These are phyloP conservation scores for Iguana delicatissima DNA, from an alignment of 2,797 vertebrate genomes.

Conservation along the genomic window DNA sequence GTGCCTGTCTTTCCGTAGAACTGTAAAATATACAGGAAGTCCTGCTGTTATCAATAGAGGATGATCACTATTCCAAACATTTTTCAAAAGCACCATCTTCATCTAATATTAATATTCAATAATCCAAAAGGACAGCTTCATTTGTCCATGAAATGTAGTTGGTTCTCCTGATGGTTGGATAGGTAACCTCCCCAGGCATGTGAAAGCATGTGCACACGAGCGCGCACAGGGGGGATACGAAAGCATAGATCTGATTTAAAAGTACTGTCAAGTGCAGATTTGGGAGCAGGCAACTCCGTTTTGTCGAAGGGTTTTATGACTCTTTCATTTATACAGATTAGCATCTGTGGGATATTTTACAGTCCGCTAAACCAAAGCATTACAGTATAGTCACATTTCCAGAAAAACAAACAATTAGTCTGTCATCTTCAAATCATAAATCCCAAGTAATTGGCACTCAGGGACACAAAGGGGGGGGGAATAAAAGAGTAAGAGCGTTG, in stretches of 20 bases:
- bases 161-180: not conserved
- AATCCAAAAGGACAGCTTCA: not conserved
- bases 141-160: conserved; percentile 10
- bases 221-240: not conserved
- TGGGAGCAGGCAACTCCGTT: not conserved
- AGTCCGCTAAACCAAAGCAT: conserved; percentile 12
- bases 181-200: not conserved
- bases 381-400: not conserved
- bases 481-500: not conserved
- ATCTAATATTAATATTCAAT: not conserved
- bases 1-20: not conserved
- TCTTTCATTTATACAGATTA: conserved; percentile 30
- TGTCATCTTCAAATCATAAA: conserved; percentile 32
- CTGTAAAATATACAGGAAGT: too few species aligned
- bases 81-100: not conserved
- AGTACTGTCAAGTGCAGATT: conserved; percentile 2
- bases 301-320: conserved; percentile 3
- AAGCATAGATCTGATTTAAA: conserved; percentile 6
- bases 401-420: conserved; percentile 30
- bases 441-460: conserved; percentile 23
- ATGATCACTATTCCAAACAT: not conserved
- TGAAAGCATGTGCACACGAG: not conserved
- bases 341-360: conserved; percentile 37
- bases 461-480: too few species aligned
- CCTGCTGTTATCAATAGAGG: not conserved